Base-by-base conservation (phyloP, 2,888 invertebrate genomes). In the Nudaria mundana region DNA sequence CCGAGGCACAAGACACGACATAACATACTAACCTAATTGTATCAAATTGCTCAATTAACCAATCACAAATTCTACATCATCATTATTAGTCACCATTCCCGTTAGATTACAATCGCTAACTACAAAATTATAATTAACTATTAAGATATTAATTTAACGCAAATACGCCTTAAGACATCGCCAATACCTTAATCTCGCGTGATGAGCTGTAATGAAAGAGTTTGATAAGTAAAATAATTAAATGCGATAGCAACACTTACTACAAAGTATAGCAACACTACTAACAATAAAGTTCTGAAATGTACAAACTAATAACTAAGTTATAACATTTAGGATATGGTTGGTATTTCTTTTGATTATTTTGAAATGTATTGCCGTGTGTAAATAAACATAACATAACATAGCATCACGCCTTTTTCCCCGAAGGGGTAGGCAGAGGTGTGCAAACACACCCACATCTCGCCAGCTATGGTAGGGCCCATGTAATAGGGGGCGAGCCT, bases 221-320 rank as follows among this genome's bases (percentile, higher is more conserved):
- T n/a, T 57, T 52, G 55, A 56, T 53, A 60, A 56, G 43, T 39
- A 38, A 14, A 26, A 60, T 53, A 57, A 60, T 60, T 60, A 60
- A 57, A 48, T 42, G 49, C 43, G 59, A 55, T 46, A 47, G 48
- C 44, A 43, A 40, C 43, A 52, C 48, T 42, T 37, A 47, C 33
- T 41, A 43, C 39, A 38, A 28, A 31, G 40, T 45, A 47, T 38
- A 39, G 45, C 34, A 53, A 45, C 51, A 52, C 51, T 50, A 37
- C 51, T 29, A 45, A 32, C 13, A n/a, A 12, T 11, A 25, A 10
- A n/a, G n/a, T n/a, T n/a, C 14, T 5, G 13, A 12, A 20, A 0
- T 13, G 2, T 25, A 11, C 8, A 20, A 20, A 4, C 13, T 1
- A 42, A 31, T 30, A 31, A 8, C 37, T 12, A 31, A 52, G 6